Percentiles rank a stretch among this genome's conserved stretches.
phyloP scores from a whole-genome alignment of 1,140 invertebrate genomes.

The Tetranychus cinnabarinus region DNA sequence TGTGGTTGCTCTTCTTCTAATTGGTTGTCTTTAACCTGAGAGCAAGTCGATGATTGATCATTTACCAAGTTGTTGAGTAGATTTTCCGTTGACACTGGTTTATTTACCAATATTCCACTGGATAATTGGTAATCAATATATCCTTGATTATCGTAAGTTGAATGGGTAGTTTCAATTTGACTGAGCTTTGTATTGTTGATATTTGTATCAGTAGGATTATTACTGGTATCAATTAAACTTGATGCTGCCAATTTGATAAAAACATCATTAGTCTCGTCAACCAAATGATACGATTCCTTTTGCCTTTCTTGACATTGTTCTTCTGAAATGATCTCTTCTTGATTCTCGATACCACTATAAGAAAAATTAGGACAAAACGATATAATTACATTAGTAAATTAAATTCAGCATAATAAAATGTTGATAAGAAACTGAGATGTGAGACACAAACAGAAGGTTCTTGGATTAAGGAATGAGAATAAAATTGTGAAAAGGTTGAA shows the following conservation, averaged over 20 bases:
- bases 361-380: slow-evolving; percentile 13
- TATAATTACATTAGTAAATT: no score
- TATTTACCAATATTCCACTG: neutral
- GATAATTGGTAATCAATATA: no score
- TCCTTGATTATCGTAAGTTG: no score
- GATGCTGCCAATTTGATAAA: neutral
- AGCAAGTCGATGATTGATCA: no score
- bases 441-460: neutral
- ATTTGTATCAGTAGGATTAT: neutral
- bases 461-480: no score
- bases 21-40: neutral
- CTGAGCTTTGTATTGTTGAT: neutral
- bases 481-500: no score
- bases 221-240: neutral
- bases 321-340: slow-evolving; percentile 56
- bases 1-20: neutral
- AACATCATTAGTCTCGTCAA: neutral
- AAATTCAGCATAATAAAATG: no score
- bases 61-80: neutral
- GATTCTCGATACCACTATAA: slow-evolving; percentile 61
- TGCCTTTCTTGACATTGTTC: slow-evolving; percentile 6
- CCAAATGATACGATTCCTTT: neutral
- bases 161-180: no score
- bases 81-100: neutral
- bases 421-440: neutral